Conservation (phyloP, 2,888 invertebrate genomes). For the Acronicta alni region DNA sequence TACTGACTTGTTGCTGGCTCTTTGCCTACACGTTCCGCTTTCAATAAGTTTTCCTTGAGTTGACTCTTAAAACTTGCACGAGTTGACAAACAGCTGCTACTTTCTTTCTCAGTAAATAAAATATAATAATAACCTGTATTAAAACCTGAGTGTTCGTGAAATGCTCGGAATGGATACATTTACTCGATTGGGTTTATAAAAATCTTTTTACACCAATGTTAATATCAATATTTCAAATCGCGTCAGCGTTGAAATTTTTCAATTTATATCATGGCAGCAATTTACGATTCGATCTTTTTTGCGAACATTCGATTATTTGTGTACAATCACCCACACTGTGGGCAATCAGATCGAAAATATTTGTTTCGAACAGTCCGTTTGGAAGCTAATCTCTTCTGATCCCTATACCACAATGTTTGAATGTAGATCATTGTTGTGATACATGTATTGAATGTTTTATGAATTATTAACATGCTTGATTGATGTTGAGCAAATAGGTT, state of each 20-base stretch:
- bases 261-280: constrained; percentile 42
- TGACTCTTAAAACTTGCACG: constrained; percentile 8
- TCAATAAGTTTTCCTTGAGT: constrained; percentile 30
- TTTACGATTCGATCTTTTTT: constrained; percentile 43
- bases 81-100: constrained; percentile 11
- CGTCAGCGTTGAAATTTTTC: constrained; percentile 39
- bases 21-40: constrained; percentile 30
- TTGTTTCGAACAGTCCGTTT: constrained; percentile 39
- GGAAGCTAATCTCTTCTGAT: constrained; percentile 56
- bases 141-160: background rate
- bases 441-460: constrained; percentile 35
- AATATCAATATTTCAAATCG: constrained; percentile 41
- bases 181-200: constrained; percentile 15
- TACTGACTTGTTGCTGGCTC: constrained; percentile 50
- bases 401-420: constrained; percentile 39
- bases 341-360: constrained; percentile 59
- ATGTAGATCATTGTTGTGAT: constrained; percentile 18
- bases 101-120: constrained; percentile 19
- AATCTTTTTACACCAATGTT: constrained; percentile 20
- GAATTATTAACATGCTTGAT: constrained; percentile 29
- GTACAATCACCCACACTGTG: constrained; percentile 25
- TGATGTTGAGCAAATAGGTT: constrained; percentile 33
- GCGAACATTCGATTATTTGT: constrained; percentile 50
- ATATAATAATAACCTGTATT: constrained; percentile 6
- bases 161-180: constrained; percentile 7